These are phyloP conservation scores for Calliphora vicina DNA, from an alignment of 1,140 invertebrate species.

Conservation along the genomic window DNA sequence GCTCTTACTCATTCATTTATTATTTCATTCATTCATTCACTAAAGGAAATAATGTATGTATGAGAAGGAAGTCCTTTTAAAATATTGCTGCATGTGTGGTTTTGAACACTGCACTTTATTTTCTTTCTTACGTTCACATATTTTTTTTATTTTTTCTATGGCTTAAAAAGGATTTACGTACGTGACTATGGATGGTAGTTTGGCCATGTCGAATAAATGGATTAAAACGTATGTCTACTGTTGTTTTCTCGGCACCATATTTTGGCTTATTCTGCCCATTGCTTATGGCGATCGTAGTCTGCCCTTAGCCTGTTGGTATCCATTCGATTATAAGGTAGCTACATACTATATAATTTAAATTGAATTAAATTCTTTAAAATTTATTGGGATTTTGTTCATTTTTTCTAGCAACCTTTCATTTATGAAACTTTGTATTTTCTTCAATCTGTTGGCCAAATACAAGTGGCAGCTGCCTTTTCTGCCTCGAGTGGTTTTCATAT, in stretches of 20 bases:
- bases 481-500: slow-evolving; percentile 54
- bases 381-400: neutral
- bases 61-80: neutral
- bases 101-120: neutral
- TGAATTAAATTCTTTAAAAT: neutral
- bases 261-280: slow-evolving; percentile 54
- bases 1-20: too few species aligned
- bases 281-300: slow-evolving; percentile 50
- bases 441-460: slow-evolving; percentile 54
- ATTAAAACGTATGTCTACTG: slow-evolving; percentile 53
- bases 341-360: neutral
- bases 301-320: slow-evolving; percentile 59
- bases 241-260: slow-evolving; percentile 54
- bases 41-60: too few species aligned
- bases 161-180: slow-evolving; percentile 48
- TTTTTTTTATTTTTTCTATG: neutral
- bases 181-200: slow-evolving; percentile 47
- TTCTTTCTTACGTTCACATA: neutral
- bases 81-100: neutral
- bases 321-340: slow-evolving; percentile 54
- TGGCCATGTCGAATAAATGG: slow-evolving; percentile 46
- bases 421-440: slow-evolving; percentile 52
- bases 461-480: slow-evolving; percentile 53
- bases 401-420: slow-evolving; percentile 51
- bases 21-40: too few species aligned